A percentile compares a stretch with the other conserved stretches of the same genome.
These are phyloP conservation scores for Drosophila ercepeae DNA, from an alignment of 1,140 invertebrate species.

Conservation along the genomic window DNA sequence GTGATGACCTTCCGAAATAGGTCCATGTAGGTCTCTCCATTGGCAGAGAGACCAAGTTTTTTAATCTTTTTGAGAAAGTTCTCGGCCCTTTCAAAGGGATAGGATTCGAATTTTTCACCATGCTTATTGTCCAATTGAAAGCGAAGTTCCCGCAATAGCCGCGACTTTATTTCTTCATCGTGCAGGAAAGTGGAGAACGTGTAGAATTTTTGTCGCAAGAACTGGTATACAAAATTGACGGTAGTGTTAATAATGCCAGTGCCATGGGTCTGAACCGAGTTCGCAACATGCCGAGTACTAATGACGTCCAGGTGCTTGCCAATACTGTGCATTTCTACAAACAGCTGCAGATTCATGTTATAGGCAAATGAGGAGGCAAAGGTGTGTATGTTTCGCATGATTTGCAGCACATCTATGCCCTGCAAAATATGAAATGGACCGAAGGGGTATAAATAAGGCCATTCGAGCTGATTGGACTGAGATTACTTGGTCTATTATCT, in stretches of 20 bases:
- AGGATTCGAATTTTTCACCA: constrained; percentile 85
- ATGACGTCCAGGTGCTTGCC: constrained; percentile 99
- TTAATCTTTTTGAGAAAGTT: constrained; percentile 97
- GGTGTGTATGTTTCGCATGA: constrained; percentile 98
- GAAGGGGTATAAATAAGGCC: not conserved
- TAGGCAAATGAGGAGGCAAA: constrained; percentile 98
- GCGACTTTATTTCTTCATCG: constrained; percentile 99
- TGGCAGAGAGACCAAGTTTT: constrained; percentile 93
- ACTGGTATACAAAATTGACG: constrained; percentile 98
- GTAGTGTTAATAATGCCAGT: constrained; percentile 99
- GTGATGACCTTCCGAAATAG: constrained; percentile 96
- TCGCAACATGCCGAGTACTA: constrained; percentile 97
- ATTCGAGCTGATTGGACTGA: not conserved
- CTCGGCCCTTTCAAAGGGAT: constrained; percentile 95
- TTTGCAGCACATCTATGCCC: constrained; percentile 98
- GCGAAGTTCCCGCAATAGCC: constrained; percentile 95
- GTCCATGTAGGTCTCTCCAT: constrained; percentile 95
- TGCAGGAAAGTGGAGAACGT: constrained; percentile 99
- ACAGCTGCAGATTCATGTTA: constrained; percentile 98
- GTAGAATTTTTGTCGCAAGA: constrained; percentile 96
- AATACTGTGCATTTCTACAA: constrained; percentile 95
- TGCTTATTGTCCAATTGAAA: constrained; percentile 87
- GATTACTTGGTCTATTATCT: constrained; percentile 95
- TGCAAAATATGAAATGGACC: constrained; percentile 59
- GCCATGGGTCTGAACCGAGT: constrained; percentile 98